Percentiles rank a stretch among this genome's conserved stretches.
phyloP scores from a whole-genome alignment of 2,797 vertebrate genomes.

The Hemitrygon akajei region DNA sequence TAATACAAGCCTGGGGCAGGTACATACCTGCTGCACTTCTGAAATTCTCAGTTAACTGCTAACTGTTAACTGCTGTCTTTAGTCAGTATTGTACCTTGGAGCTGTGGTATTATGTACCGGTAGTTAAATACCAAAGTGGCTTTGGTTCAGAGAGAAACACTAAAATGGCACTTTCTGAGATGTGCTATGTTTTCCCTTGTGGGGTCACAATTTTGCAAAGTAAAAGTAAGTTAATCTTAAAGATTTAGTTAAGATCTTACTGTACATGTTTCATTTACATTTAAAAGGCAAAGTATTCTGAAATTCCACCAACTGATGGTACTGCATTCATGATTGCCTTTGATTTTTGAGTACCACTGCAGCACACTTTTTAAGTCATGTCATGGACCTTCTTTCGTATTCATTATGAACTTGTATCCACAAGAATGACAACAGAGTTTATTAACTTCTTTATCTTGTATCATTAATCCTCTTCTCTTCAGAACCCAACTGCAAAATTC shows the following conservation, averaged over 20 bases:
- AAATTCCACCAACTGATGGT: neutral
- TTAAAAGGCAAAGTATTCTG: neutral
- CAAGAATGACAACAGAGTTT: neutral
- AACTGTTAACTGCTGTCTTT: neutral
- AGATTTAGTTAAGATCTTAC: neutral
- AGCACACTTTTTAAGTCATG: neutral
- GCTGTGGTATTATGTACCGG: neutral
- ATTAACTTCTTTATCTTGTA: neutral
- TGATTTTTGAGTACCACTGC: neutral
- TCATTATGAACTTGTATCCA: neutral
- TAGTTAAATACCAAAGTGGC: neutral
- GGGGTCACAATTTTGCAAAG: neutral
- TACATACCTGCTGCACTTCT: neutral
- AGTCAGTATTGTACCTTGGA: neutral
- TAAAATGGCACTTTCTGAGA: neutral
- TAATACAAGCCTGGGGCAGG: neutral
- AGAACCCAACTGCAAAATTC: neutral
- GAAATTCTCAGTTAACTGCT: neutral
- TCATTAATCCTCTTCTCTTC: neutral
- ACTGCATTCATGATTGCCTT: neutral
- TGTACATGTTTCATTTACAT: neutral
- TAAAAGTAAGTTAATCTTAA: neutral
- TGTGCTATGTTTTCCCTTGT: neutral
- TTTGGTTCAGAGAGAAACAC: neutral
- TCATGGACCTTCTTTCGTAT: neutral